A percentile compares a stretch with the other conserved stretches of the same genome.
Conservation (phyloP, 2,888 invertebrate species). For the Drosophila picticornis region DNA sequence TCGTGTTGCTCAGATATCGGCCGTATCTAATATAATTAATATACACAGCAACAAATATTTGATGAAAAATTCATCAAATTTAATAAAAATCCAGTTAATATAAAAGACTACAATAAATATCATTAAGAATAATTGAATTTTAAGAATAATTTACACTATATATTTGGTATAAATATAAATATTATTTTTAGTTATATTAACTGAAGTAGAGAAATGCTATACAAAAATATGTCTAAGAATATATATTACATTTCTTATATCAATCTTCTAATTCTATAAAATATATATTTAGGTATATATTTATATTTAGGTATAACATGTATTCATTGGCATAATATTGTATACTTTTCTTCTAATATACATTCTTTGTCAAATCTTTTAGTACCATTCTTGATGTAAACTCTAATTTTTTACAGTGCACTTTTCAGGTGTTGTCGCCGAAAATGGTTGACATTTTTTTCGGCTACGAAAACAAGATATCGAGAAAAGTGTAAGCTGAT, state of each 20-base stretch:
- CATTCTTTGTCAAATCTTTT: not conserved
- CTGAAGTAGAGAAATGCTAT: not conserved
- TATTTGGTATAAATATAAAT: not conserved
- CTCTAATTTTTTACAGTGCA: not conserved
- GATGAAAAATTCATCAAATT: fast-evolving
- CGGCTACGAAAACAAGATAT: slow-evolving; percentile 49
- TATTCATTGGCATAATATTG: not conserved
- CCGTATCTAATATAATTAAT: slow-evolving; percentile 71
- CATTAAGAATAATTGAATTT: not conserved
- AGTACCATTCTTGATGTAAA: not conserved
- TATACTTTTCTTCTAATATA: fast-evolving
- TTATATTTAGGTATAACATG: not conserved
- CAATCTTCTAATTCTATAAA: not conserved
- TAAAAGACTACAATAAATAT: not conserved
- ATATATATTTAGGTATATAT: not conserved
- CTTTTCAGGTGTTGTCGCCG: slow-evolving; percentile 51
- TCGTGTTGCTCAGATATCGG: slow-evolving; percentile 67
- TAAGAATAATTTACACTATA: not conserved
- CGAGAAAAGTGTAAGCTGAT: slow-evolving; percentile 68
- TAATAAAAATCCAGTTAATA: not conserved
- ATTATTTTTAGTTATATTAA: not conserved
- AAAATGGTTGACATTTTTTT: slow-evolving; percentile 11
- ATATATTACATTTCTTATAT: not conserved
- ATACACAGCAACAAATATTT: slow-evolving; percentile 13
- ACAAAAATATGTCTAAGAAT: not conserved